Percentiles rank a stretch among this genome's conserved stretches.
phyloP scores from a whole-genome alignment of 2,888 invertebrate genomes.

The Geotrupes spiniger region DNA sequence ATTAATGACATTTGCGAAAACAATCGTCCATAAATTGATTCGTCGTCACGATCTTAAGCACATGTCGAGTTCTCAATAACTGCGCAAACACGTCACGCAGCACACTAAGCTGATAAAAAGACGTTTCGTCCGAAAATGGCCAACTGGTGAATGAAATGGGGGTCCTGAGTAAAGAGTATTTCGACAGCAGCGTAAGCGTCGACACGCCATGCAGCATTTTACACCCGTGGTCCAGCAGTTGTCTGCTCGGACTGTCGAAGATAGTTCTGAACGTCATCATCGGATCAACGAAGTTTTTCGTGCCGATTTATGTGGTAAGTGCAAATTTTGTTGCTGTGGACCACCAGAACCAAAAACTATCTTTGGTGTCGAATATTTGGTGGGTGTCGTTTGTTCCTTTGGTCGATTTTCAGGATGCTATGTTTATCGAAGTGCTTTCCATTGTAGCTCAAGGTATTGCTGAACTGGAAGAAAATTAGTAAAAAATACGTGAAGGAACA shows the following conservation, averaged over 20 bases:
- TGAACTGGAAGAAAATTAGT: constrained; percentile 54
- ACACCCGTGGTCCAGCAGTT: constrained; percentile 32
- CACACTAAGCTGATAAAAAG: too few species aligned
- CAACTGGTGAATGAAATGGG: too few species aligned
- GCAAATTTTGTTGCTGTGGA: not conserved
- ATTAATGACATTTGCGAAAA: too few species aligned
- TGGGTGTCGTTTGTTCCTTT: too few species aligned
- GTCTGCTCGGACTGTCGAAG: constrained; percentile 23
- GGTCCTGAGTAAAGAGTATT: constrained; percentile 34
- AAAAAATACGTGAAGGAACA: constrained; percentile 53
- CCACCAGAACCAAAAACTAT: too few species aligned
- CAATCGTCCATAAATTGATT: too few species aligned
- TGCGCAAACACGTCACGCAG: too few species aligned
- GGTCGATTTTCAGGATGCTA: not conserved
- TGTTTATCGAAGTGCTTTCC: constrained; percentile 5
- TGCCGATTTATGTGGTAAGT: constrained; percentile 38
- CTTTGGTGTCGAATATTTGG: too few species aligned
- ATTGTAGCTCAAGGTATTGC: constrained; percentile 56
- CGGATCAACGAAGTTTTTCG: constrained; percentile 36
- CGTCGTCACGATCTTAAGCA: too few species aligned
- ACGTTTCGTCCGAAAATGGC: too few species aligned
- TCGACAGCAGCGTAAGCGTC: constrained; percentile 27
- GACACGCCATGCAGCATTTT: constrained; percentile 27
- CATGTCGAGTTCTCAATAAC: too few species aligned
- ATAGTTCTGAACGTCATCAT: constrained; percentile 17